phyloP scores from a whole-genome alignment of 1,140 invertebrate genomes.

The Drosophila kikkawai region DNA sequence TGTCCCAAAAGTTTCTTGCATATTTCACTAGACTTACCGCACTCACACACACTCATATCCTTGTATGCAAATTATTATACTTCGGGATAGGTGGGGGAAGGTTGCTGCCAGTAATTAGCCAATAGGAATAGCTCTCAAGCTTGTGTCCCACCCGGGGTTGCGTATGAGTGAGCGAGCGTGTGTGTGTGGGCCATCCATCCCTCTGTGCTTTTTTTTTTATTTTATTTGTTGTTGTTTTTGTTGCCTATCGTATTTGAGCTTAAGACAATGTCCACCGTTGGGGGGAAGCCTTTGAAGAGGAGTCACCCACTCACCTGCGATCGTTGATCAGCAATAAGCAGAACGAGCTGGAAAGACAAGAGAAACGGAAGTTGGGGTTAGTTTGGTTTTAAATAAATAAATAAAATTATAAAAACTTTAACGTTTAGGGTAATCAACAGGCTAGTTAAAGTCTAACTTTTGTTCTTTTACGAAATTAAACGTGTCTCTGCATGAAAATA shows the following conservation, averaged over 20 bases:
- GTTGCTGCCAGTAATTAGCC: conserved; percentile 70
- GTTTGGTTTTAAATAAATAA: background rate
- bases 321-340: background rate
- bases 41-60: conserved; percentile 33
- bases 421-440: no score
- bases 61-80: conserved; percentile 70
- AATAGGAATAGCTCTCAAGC: conserved; percentile 79
- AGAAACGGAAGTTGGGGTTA: background rate
- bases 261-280: conserved; percentile 21
- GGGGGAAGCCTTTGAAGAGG: background rate
- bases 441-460: no score
- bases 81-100: conserved; percentile 36
- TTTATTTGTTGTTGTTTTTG: no score
- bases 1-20: conserved; percentile 62
- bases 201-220: background rate
- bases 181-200: conserved; percentile 32
- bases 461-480: no score
- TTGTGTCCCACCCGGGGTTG: conserved; percentile 45
- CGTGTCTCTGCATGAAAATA: no score
- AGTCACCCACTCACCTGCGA: conserved; percentile 6
- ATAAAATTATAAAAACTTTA: no score
- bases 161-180: background rate
- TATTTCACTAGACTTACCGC: conserved; percentile 67
- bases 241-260: conserved; percentile 32
- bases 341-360: background rate